Conservation (phyloP, 2,888 invertebrate species). For the Tachina fera region DNA sequence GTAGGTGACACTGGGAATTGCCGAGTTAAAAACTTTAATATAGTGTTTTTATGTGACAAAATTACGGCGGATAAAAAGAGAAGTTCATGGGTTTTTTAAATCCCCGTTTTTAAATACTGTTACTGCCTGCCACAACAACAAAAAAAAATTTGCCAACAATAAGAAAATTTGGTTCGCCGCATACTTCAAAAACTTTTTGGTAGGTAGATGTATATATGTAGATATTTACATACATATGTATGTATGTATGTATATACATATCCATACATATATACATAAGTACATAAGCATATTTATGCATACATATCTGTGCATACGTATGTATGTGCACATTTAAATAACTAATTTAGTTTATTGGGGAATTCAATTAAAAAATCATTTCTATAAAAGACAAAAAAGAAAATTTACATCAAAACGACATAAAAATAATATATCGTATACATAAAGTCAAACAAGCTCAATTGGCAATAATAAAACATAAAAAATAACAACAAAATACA, state of each 20-base stretch:
- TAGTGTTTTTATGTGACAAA: conserved; percentile 7
- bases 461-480: conserved; percentile 51
- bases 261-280: not conserved
- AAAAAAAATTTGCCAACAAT: conserved; percentile 3
- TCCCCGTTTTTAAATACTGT: not conserved
- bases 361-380: no score
- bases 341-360: no score
- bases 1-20: no score
- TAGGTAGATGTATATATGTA: not conserved
- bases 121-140: conserved; percentile 17
- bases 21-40: conserved; percentile 5
- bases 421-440: no score
- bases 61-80: not conserved
- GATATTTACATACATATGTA: not conserved
- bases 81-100: conserved; percentile 36
- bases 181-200: not conserved
- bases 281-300: not conserved
- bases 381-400: no score
- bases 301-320: not conserved
- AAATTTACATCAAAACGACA: no score
- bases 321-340: no score
- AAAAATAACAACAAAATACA: conserved; percentile 1
- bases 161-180: conserved; percentile 9
- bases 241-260: not conserved
- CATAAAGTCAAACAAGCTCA: conserved; percentile 38